Base-by-base conservation (phyloP, 1,140 invertebrate species). In the Papilio polyxenes region DNA sequence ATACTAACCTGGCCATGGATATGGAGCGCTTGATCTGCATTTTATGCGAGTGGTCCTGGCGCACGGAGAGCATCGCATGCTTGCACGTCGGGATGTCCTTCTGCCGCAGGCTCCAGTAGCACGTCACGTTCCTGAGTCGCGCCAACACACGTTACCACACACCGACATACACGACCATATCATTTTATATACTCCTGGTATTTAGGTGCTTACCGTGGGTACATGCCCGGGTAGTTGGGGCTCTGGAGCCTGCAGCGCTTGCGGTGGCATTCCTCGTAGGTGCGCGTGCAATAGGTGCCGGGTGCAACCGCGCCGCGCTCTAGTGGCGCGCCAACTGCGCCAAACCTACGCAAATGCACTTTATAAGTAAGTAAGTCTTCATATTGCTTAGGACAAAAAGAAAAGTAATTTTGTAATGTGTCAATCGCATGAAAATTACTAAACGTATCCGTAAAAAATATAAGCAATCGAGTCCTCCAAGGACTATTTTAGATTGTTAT, bases 141-240 rank as follows among this genome's bases (percentile, higher is more conserved):
- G 15, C 59, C 20, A 49, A 9, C n/a, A 59, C 56, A 20, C 56
- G 56, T 59, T 10, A 59, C 56, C 56, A 20, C n/a, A 59, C 56
- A 20, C n/a, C 75, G 10, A 10, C 8, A 17, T 8, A 40, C 15
- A 37, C 11, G 8, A 40, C 15, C 7, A 31, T 40, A 20, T 17
- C 44, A 13, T 20, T 49, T 1, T 98, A 98, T 95, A 98, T 97
- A 17, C 98, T 98, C 0, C 98, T 44, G 98, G 92, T 98, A 98
- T 93, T 98, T 98, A 17, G 98, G 98, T 13, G 53, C 76, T 81
- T 82, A 90, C 91, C 91, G 95, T 1, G 98, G 98, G 94, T 98
- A 98, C 95, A 98, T 97, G 17, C 98, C 98, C 0, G 98, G 98
- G 92, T 98, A 98, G 93, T 98, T 98, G n/a, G 98, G 98, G 40